Conservation (phyloP, 1,140 invertebrate genomes). For the Globodera ellingtonae region DNA sequence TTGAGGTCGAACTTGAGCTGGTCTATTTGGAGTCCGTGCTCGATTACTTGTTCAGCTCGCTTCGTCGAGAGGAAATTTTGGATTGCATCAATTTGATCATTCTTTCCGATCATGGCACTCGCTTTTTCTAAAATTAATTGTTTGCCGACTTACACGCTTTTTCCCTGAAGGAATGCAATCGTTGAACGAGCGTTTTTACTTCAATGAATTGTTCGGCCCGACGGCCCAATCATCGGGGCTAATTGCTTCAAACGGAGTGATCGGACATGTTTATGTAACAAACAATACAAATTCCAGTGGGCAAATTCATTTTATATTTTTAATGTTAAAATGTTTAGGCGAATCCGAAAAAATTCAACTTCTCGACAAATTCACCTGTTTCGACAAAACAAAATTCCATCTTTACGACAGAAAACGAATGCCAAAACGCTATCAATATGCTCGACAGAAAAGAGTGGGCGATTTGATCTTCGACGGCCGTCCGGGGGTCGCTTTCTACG, state of each 20-base stretch:
- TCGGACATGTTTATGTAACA: conserved; percentile 41
- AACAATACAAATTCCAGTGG: conserved; percentile 43
- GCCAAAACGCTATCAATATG: conserved; percentile 9
- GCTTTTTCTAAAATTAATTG: not conserved
- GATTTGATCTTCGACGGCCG: conserved; percentile 22
- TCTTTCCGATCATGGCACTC: conserved; percentile 60
- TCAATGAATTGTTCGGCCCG: conserved; percentile 43
- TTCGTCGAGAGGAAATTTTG: conserved; percentile 49
- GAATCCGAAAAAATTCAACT: conserved; percentile 1
- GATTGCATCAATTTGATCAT: conserved; percentile 60
- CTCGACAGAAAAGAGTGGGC: conserved; percentile 10
- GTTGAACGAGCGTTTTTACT: conserved; percentile 46
- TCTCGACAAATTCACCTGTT: conserved; percentile 41
- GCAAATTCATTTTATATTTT: not conserved
- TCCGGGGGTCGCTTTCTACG: not conserved
- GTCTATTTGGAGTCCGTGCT: conserved; percentile 53
- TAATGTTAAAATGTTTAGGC: conserved; percentile 12
- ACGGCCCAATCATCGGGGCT: conserved; percentile 26
- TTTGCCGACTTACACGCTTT: not conserved
- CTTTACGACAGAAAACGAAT: conserved; percentile 16
- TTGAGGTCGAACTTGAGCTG: conserved; percentile 33
- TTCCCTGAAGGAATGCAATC: conserved; percentile 44
- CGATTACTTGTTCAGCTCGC: conserved; percentile 53
- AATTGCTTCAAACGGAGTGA: conserved; percentile 45
- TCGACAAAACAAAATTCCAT: conserved; percentile 29